Evolutionary conservation across 2,888 invertebrate species (phyloP), one percentile per base, ranked within the genome.

Genomic region (Lepeophtheirus nordmannii): DNA sequence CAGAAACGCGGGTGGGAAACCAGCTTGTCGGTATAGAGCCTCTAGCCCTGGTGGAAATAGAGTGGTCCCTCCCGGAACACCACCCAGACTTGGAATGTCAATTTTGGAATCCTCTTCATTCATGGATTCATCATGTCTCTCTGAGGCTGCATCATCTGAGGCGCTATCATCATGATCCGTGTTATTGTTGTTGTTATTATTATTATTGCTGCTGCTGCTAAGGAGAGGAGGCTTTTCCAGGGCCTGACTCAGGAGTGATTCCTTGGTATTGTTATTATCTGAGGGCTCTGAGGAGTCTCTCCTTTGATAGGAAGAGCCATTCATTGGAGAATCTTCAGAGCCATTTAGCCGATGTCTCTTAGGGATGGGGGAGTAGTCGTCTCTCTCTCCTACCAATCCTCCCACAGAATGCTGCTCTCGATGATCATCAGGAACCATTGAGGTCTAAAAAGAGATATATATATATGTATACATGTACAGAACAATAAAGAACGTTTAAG

Each of bases 301-400:
- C n/a, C n/a, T n/a, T 17, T 11, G 20, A 20, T 20, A 65, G 37
- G 62, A 53, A 39, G 58, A 57, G 63, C 23, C 37, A 39, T 40
- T 41, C 41, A 56, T 64, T 57, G 57, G 60, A 59, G 67, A 46
- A 65, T 67, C 62, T 60, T 59, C 64, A 56, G 63, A 53, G 61
- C 64, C 67, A 67, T 68, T 67, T 67, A 67, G 67, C 58, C 65
- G 58, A 30, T 17, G 38, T 17, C 65, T 22, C 40, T 65, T 65
- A 38, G 39, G 39, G 22, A 17, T 46, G 22, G 53, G 63, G 8
- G 61, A 22, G 38, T 61, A 61, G 38, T 61, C 61, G 30, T 61
- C 61, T 12, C 30, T 11, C 3, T 61, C 61, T n/a, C 11, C n/a
- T n/a, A 30, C 30, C 14, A 12, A 3, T 2, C 5, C 61, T n/a